These are phyloP conservation scores for Pocillopora verrucosa DNA, from an alignment of 64 coral and sea anemone genomes.

Conservation along the genomic window DNA sequence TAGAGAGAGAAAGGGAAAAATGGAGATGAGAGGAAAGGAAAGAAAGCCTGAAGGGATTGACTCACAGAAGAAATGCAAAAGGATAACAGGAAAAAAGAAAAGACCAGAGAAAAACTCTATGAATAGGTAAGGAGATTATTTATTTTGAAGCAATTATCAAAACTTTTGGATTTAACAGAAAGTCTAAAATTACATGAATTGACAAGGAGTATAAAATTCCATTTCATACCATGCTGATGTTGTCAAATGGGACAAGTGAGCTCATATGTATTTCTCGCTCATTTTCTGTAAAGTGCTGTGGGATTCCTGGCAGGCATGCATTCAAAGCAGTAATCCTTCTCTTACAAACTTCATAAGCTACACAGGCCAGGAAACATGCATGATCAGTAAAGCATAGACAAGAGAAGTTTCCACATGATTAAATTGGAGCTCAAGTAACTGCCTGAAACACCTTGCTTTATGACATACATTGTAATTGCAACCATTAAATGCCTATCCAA, in stretches of 20 bases:
- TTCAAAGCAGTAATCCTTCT: constrained; percentile 85
- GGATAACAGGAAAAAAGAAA: background rate
- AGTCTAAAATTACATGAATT: too few relatives aligned
- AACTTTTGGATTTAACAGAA: too few relatives aligned
- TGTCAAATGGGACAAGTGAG: constrained; percentile 92
- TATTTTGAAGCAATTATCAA: too few relatives aligned
- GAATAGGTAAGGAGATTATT: too few relatives aligned
- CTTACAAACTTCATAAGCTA: constrained; percentile 95
- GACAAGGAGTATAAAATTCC: background rate
- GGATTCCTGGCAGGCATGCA: constrained; percentile 78
- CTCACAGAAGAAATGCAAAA: background rate
- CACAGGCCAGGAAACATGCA: background rate
- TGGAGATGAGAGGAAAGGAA: background rate
- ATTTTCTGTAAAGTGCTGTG: constrained; percentile 86
- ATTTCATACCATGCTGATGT: constrained; percentile 80
- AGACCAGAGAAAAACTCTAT: background rate
- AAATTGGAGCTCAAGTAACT: background rate
- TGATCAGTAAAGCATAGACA: background rate
- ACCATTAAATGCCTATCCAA: too few relatives aligned
- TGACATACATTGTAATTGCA: too few relatives aligned
- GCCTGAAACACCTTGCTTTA: too few relatives aligned
- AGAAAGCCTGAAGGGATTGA: background rate
- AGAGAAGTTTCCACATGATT: background rate
- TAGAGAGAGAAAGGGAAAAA: background rate
- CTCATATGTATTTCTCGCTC: constrained; percentile 89